phyloP scores from a whole-genome alignment of 1,140 invertebrate genomes.

The Penaeus chinensis region DNA sequence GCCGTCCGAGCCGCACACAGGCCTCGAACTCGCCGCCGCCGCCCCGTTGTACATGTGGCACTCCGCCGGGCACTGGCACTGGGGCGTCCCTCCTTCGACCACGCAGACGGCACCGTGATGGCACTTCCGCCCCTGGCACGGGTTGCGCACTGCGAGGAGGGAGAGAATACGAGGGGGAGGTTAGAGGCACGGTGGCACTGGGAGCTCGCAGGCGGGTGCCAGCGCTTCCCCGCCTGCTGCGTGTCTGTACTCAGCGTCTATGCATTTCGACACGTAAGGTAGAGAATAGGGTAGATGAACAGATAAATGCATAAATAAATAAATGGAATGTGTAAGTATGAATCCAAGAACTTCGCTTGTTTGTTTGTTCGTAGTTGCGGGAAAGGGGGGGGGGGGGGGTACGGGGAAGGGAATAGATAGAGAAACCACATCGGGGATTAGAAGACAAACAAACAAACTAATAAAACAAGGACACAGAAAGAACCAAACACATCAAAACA shows the following conservation, averaged over 20 bases:
- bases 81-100: conserved; percentile 79
- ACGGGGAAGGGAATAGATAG: too few relatives aligned
- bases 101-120: conserved; percentile 81
- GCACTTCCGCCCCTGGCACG: conserved; percentile 80
- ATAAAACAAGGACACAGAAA: too few relatives aligned
- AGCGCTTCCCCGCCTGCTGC: neutral
- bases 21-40: conserved; percentile 75
- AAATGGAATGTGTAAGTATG: too few relatives aligned
- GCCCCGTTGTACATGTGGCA: conserved; percentile 69
- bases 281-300: too few relatives aligned
- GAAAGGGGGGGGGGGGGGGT: neutral
- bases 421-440: too few relatives aligned
- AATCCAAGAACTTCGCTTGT: too few relatives aligned
- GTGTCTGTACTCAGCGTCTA: too few relatives aligned
- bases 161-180: conserved; percentile 69
- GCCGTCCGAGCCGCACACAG: conserved; percentile 90
- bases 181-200: neutral
- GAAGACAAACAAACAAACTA: too few relatives aligned
- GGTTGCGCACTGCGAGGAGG: conserved; percentile 80
- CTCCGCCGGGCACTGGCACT: conserved; percentile 69
- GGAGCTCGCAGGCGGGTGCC: neutral
- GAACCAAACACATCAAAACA: too few relatives aligned
- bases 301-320: too few relatives aligned
- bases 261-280: too few relatives aligned
- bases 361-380: too few relatives aligned